Base-by-base conservation (phyloP, 53 echinoderm and acorn worm species). In the Holothuria scabra region DNA sequence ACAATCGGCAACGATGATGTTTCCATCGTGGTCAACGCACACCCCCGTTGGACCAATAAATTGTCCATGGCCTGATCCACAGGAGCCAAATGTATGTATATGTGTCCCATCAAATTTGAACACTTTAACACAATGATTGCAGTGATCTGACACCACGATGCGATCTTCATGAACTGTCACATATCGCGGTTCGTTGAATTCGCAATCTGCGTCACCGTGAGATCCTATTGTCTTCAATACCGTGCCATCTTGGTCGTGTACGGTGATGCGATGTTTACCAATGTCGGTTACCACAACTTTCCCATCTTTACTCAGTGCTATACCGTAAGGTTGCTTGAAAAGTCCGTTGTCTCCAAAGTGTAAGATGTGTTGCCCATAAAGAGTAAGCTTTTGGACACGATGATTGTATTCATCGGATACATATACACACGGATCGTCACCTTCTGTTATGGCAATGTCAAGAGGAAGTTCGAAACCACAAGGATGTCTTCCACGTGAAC, bases 371-470 rank as follows among this genome's bases (percentile, higher is more conserved):
- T 94, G 89, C 18, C 99, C 99, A 81, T 99, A 99, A 21, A 99
- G 70, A 25, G 99, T 99, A 41, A 99, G 89, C 71, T 94, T 99
- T 86, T 99, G 99, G 71, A 99, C 99, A 19, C 99, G 92, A 49
- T 99, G 99, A 86, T 99, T 99, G 90, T 99, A 99, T 33, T 99
- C 99, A 66, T 99, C 99, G 3, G 99, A 94, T 74, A 99, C 94
- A 70, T 87, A 99, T 76, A 99, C 84, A 66, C 92, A 95, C 2
- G 94, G 94, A 74, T 99, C 99, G 28, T 99, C 89, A 38, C 88
- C 99, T 49, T 84, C 88, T 1, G 92, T 91, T 60, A 99, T 92
- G 35, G 99, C 93, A 8, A 93, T 92, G 67, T 99, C 99, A 56
- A 99, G 85, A 21, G 99, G 99, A 56, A 99, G 91, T 84, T 99